These are phyloP conservation scores for Octomys mimax DNA, from an alignment of 2,797 vertebrate species.

Conservation along the genomic window DNA sequence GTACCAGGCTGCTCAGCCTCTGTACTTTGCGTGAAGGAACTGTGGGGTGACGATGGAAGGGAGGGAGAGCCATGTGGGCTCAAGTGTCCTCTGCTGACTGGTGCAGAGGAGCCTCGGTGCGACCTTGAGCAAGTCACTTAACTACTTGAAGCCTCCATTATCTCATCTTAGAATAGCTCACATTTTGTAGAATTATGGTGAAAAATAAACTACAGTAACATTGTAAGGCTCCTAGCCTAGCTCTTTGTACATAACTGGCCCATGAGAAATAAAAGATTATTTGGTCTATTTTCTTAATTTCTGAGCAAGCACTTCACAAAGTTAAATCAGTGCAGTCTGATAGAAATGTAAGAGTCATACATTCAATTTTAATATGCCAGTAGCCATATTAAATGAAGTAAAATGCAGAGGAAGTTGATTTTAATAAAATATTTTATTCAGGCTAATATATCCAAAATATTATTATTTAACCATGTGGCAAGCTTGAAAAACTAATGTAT, in stretches of 20 bases:
- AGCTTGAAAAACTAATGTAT: slow-evolving; percentile 12
- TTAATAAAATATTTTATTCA: slow-evolving; percentile 59
- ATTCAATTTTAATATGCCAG: slow-evolving; percentile 48
- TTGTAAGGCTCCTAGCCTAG: slow-evolving; percentile 16
- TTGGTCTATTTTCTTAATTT: slow-evolving; percentile 51
- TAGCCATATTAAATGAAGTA: slow-evolving; percentile 42
- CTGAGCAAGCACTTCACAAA: slow-evolving; percentile 47
- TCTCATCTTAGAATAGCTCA: not conserved
- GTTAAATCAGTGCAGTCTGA: not conserved
- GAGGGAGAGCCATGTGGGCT: not conserved
- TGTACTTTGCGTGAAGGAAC: slow-evolving; percentile 13
- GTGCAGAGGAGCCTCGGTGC: not conserved
- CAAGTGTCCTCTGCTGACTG: not conserved
- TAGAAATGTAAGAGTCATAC: slow-evolving; percentile 40
- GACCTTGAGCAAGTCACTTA: not conserved
- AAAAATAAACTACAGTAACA: not conserved
- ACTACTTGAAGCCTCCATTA: not conserved
- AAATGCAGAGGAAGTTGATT: slow-evolving; percentile 49
- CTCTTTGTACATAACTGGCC: slow-evolving; percentile 14
- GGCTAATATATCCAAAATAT: slow-evolving; percentile 48
- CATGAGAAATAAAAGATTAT: slow-evolving; percentile 44
- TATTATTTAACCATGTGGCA: slow-evolving; percentile 31
- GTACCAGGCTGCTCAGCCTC: not conserved
- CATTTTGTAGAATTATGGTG: not conserved
- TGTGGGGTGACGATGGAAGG: not conserved